phyloP scores from a whole-genome alignment of 2,797 vertebrate species.

The Pipistrellus pygmaeus region DNA sequence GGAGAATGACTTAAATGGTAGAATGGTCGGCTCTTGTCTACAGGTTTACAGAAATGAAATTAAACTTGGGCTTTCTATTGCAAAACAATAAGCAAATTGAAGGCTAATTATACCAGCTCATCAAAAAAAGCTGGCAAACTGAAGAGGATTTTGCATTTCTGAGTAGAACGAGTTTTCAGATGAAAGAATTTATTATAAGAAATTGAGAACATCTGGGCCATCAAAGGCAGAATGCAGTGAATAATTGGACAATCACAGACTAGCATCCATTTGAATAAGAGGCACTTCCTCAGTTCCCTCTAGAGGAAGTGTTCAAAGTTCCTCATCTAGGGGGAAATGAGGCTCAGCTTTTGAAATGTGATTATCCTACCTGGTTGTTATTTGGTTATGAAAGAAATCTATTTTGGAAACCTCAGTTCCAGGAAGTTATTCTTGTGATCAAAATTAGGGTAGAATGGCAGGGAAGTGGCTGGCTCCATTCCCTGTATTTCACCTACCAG shows the following conservation, averaged over 20 bases:
- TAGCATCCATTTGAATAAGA: slow-evolving; percentile 87
- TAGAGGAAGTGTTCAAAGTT: slow-evolving; percentile 66
- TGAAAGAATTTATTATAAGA: slow-evolving; percentile 86
- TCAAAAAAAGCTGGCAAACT: slow-evolving; percentile 86
- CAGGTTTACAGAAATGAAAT: slow-evolving; percentile 88
- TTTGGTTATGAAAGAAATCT: slow-evolving; percentile 65
- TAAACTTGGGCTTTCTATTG: slow-evolving; percentile 88
- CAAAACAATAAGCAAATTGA: slow-evolving; percentile 90
- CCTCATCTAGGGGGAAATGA: slow-evolving; percentile 64
- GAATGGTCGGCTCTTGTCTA: slow-evolving; percentile 84
- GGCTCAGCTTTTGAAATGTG: slow-evolving; percentile 35
- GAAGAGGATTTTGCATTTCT: slow-evolving; percentile 88
- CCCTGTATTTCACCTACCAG: not conserved
- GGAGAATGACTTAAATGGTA: slow-evolving; percentile 82
- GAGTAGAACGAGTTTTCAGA: slow-evolving; percentile 86
- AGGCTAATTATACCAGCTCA: slow-evolving; percentile 89
- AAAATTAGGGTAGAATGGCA: not conserved
- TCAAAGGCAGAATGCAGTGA: slow-evolving; percentile 88
- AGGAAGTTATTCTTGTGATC: slow-evolving; percentile 20
- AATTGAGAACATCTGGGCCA: slow-evolving; percentile 90
- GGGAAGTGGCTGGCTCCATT: not conserved
- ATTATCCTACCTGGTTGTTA: slow-evolving; percentile 73
- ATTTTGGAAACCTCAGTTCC: slow-evolving; percentile 29
- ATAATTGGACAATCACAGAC: slow-evolving; percentile 91
- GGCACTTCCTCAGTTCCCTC: slow-evolving; percentile 73